Conservation (phyloP, 23 tunicate species). For the Botrylloides violaceus region DNA sequence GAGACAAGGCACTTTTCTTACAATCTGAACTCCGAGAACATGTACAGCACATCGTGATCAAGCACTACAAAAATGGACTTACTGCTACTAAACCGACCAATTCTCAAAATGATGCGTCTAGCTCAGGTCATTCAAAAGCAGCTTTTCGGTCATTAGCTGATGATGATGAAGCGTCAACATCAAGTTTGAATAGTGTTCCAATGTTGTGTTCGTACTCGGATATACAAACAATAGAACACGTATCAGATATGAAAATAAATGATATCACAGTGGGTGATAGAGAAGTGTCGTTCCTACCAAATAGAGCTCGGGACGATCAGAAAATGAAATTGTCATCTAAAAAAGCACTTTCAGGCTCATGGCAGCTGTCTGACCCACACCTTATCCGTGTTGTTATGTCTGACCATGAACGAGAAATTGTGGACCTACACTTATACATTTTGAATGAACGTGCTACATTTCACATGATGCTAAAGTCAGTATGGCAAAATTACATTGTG, state of each 20-base stretch:
- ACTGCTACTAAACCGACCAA: not conserved
- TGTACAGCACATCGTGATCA: conserved; percentile 47
- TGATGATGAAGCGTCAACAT: not conserved
- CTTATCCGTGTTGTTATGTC: conserved; percentile 11
- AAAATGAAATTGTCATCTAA: not conserved
- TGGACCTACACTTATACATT: conserved; percentile 50
- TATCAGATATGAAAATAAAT: not conserved
- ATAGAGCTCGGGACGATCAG: not conserved
- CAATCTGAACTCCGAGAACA: conserved; percentile 58
- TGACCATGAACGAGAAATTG: not conserved
- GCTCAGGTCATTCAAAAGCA: not conserved
- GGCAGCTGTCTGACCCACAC: conserved; percentile 17
- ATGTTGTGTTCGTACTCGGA: not conserved
- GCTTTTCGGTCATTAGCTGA: not conserved
- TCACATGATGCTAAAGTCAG: conserved; percentile 43
- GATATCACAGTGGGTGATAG: too few species aligned
- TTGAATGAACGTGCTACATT: conserved; percentile 40
- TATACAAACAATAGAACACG: not conserved
- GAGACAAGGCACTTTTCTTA: conserved; percentile 57
- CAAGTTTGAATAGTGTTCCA: not conserved
- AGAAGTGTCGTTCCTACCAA: not conserved
- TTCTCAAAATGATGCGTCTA: not conserved
- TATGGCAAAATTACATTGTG: conserved; percentile 53
- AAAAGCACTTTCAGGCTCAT: not conserved
- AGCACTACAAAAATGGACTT: not conserved